Conservation (phyloP, 2,888 invertebrate species). For the Papilio gigon region DNA sequence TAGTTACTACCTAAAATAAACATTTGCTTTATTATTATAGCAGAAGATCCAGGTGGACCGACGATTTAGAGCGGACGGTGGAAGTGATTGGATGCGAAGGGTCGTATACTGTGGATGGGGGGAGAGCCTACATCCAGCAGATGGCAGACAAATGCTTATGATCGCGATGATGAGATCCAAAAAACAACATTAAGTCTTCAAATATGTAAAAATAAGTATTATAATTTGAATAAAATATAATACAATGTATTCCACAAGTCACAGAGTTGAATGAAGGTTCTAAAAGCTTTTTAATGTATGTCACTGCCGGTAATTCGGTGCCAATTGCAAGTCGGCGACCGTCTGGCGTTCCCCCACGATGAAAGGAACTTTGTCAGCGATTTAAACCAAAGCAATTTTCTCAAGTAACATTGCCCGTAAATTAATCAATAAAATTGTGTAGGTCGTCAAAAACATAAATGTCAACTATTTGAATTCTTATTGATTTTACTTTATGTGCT, state of each 20-base stretch:
- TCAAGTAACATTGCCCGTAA: neutral
- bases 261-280: neutral
- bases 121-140: too few relatives aligned
- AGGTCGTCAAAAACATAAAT: neutral
- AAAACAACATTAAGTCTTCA: neutral
- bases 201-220: neutral
- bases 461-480: neutral
- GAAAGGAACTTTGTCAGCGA: neutral
- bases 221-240: neutral
- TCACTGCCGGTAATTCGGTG: conserved; percentile 8
- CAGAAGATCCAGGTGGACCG: too few relatives aligned
- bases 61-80: too few relatives aligned
- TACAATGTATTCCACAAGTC: neutral
- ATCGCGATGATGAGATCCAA: neutral
- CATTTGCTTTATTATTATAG: neutral
- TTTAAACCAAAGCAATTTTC: neutral
- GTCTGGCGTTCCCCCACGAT: neutral
- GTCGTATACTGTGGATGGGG: too few relatives aligned
- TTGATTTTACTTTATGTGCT: neutral
- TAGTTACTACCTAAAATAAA: conserved; percentile 88
- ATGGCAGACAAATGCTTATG: too few relatives aligned
- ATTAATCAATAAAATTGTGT: too few relatives aligned
- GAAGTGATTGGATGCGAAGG: too few relatives aligned
- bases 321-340: conserved; percentile 1
- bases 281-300: conserved; percentile 1